phyloP scores from a whole-genome alignment of 2,888 invertebrate genomes.

The Agriotes lineatus region DNA sequence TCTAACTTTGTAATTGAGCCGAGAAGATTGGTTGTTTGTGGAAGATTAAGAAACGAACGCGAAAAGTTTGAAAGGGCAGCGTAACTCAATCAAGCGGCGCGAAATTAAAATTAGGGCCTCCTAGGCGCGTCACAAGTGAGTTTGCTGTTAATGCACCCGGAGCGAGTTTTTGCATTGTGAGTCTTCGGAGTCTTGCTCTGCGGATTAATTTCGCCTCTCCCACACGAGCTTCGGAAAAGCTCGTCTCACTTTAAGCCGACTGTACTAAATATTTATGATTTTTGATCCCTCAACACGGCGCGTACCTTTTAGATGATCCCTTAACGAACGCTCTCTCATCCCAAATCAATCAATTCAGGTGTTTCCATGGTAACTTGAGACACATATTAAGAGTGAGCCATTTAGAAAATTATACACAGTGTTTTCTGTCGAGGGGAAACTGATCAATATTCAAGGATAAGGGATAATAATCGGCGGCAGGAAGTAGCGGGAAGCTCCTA shows the following conservation, averaged over 20 bases:
- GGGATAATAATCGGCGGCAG: slow-evolving; percentile 38
- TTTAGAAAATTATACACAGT: slow-evolving; percentile 48
- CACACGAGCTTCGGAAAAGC: background rate
- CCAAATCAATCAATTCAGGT: slow-evolving; percentile 46
- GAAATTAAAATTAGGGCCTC: background rate
- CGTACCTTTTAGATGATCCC: slow-evolving; percentile 46
- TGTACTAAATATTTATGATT: slow-evolving; percentile 46
- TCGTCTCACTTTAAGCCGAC: slow-evolving; percentile 32
- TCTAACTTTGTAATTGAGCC: slow-evolving; percentile 40
- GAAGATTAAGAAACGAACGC: slow-evolving; percentile 20
- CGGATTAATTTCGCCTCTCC: too few species aligned
- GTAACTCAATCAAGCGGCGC: background rate
- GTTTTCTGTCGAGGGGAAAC: slow-evolving; percentile 45
- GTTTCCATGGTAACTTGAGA: slow-evolving; percentile 47
- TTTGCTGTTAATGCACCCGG: too few species aligned
- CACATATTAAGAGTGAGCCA: slow-evolving; percentile 48
- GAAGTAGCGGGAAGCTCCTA: slow-evolving; percentile 26
- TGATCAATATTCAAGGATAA: slow-evolving; percentile 47
- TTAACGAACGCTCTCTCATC: slow-evolving; percentile 46
- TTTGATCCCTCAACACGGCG: slow-evolving; percentile 43
- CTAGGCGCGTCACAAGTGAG: too few species aligned
- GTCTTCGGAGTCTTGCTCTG: too few species aligned
- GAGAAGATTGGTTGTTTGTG: slow-evolving; percentile 33
- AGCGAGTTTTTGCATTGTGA: too few species aligned
- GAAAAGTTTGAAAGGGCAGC: background rate